Evolutionary conservation across 2,797 vertebrate genomes (phyloP).

Genomic region (Acanthiza pusilla): DNA sequence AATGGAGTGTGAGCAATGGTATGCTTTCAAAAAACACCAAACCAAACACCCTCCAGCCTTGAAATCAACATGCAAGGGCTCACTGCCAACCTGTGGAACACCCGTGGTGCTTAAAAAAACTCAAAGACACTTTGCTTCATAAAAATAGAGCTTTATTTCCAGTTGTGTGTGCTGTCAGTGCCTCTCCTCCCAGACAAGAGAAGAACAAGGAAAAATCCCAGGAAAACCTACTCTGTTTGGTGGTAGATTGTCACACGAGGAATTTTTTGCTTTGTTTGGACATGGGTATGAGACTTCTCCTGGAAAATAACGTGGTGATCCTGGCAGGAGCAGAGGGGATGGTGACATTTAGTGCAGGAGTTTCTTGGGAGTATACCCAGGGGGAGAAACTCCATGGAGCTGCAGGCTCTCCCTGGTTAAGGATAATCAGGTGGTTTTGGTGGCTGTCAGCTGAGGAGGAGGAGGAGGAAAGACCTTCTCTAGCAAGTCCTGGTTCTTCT

Average conservation of each 20-base stretch:
- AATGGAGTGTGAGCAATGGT: not conserved
- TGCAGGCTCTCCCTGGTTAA: not conserved
- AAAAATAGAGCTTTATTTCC: not conserved
- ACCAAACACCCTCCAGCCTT: not conserved
- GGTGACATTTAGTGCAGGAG: not conserved
- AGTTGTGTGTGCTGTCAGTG: not conserved
- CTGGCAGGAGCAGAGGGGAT: not conserved
- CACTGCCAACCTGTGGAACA: not conserved
- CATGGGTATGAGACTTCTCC: not conserved
- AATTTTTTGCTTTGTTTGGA: not conserved
- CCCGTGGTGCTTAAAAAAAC: not conserved
- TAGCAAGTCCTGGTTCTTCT: not conserved
- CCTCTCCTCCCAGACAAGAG: not conserved
- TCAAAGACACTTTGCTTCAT: not conserved
- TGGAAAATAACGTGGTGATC: accelerated
- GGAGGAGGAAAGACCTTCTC: not conserved
- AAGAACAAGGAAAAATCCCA: not conserved
- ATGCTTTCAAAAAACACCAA: not conserved
- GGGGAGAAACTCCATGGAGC: accelerated
- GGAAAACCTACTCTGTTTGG: not conserved
- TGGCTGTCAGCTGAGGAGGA: not conserved
- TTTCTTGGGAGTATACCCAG: not conserved
- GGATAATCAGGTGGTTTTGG: not conserved
- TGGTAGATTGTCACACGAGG: not conserved
- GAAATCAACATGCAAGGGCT: not conserved